Conservation (phyloP, 2,113 vertebrate genomes). For the Aldabrachelys gigantea region DNA sequence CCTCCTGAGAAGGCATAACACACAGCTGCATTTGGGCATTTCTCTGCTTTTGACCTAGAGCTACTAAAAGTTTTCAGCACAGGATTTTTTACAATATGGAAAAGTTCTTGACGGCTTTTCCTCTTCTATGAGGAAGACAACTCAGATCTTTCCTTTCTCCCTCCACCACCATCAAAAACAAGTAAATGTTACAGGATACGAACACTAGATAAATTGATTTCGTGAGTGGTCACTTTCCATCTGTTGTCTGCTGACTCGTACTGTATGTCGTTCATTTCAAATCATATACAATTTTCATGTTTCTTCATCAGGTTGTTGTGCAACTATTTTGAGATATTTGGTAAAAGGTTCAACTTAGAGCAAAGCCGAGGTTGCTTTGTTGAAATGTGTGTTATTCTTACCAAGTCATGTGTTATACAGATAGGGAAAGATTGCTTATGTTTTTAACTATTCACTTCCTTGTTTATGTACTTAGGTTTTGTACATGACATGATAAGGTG, state of each 20-base stretch:
- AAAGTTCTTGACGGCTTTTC: not conserved
- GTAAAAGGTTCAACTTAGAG: conserved; percentile 35
- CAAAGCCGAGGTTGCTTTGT: not conserved
- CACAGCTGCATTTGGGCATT: fast-evolving
- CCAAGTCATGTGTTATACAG: conserved; percentile 29
- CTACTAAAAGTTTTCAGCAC: fast-evolving
- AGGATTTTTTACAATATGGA: not conserved
- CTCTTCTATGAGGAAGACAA: not conserved
- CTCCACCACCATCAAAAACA: not conserved
- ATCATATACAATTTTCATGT: not conserved
- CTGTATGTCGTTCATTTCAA: not conserved
- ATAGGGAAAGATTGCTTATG: conserved; percentile 63
- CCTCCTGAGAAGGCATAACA: not conserved
- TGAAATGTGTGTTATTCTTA: not conserved
- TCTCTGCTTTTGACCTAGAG: not conserved
- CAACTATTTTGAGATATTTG: not conserved
- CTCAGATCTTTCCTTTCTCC: not conserved
- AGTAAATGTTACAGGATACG: not conserved
- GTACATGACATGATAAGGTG: conserved; percentile 50
- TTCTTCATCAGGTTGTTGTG: not conserved
- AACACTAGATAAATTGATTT: fast-evolving
- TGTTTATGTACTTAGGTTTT: conserved; percentile 56
- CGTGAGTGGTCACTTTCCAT: not conserved
- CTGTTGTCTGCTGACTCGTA: not conserved
- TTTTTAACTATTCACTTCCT: conserved; percentile 46